Percentiles rank a stretch among this genome's conserved stretches.
Evolutionary conservation across 1,140 invertebrate genomes (phyloP).

Genomic region (Drosophila orosa): DNA sequence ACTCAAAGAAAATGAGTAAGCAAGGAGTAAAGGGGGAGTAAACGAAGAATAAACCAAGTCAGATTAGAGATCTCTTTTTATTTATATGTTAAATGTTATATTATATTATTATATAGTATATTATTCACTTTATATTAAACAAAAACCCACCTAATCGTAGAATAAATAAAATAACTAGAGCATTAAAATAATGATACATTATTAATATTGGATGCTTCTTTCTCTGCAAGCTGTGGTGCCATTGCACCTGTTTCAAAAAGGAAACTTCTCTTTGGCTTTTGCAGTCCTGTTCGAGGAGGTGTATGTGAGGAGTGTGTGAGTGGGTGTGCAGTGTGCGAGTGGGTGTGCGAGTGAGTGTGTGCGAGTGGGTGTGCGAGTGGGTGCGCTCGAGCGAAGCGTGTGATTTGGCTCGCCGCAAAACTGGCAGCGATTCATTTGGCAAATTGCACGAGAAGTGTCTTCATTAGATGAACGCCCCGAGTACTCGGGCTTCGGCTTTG

Average conservation of each 20-base stretch:
- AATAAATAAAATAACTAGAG: neutral
- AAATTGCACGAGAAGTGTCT: slow-evolving; percentile 43
- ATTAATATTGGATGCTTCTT: neutral
- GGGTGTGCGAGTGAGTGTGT: neutral
- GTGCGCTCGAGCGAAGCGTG: slow-evolving; percentile 4
- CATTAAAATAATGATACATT: neutral
- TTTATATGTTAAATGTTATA: neutral
- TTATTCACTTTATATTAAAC: neutral
- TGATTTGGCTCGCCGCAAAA: slow-evolving; percentile 25
- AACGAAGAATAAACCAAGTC: no score
- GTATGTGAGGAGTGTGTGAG: neutral
- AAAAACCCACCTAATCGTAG: neutral
- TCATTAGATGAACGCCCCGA: slow-evolving; percentile 28
- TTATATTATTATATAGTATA: no score
- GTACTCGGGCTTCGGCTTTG: neutral
- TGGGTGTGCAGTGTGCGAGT: neutral
- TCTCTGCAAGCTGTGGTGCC: neutral
- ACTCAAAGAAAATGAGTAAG: neutral
- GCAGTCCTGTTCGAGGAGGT: slow-evolving; percentile 5
- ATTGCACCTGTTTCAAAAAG: slow-evolving; percentile 39
- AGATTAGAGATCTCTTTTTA: no score
- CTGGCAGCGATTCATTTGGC: slow-evolving; percentile 54
- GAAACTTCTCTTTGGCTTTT: slow-evolving; percentile 23
- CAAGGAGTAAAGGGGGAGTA: neutral
- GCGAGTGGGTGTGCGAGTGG: neutral